phyloP scores from a whole-genome alignment of 2,888 invertebrate genomes.

The Aleiodes alternator region DNA sequence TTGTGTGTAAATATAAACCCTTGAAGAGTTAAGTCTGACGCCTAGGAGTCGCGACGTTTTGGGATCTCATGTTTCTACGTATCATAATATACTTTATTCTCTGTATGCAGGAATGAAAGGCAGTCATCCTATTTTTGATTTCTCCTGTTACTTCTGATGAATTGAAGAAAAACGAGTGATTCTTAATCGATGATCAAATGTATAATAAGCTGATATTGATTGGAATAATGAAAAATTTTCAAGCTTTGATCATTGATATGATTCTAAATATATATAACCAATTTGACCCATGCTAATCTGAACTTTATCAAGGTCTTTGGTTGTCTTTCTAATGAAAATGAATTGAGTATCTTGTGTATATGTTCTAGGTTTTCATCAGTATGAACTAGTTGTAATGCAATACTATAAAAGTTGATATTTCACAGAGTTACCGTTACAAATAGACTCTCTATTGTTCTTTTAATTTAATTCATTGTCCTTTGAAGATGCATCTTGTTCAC shows the following conservation, averaged over 20 bases:
- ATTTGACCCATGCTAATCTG: slow-evolving; percentile 44
- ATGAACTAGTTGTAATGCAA: slow-evolving; percentile 31
- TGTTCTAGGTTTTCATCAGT: slow-evolving; percentile 29
- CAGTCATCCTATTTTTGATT: slow-evolving; percentile 7
- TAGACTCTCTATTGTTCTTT: slow-evolving; percentile 33
- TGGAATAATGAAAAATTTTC: neutral
- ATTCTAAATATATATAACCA: slow-evolving; percentile 30
- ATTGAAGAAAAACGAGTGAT: slow-evolving; percentile 51
- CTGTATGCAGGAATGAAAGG: slow-evolving; percentile 6
- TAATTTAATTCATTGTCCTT: slow-evolving; percentile 37
- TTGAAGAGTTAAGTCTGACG: slow-evolving; percentile 56
- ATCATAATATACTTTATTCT: slow-evolving; percentile 64
- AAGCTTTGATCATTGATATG: neutral
- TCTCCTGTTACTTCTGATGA: neutral
- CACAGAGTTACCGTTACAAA: slow-evolving; percentile 12
- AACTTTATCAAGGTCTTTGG: slow-evolving; percentile 42
- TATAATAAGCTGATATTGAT: neutral
- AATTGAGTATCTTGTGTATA: slow-evolving; percentile 1
- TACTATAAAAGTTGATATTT: slow-evolving; percentile 1
- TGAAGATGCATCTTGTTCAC: neutral
- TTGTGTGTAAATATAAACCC: slow-evolving; percentile 72
- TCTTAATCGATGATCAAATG: too few relatives aligned
- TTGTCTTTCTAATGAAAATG: slow-evolving; percentile 2
- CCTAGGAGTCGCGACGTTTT: slow-evolving; percentile 55
- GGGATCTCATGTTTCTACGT: slow-evolving; percentile 70